These are phyloP conservation scores for Natrix natrix DNA, from an alignment of 2,797 vertebrate genomes.

Conservation along the genomic window DNA sequence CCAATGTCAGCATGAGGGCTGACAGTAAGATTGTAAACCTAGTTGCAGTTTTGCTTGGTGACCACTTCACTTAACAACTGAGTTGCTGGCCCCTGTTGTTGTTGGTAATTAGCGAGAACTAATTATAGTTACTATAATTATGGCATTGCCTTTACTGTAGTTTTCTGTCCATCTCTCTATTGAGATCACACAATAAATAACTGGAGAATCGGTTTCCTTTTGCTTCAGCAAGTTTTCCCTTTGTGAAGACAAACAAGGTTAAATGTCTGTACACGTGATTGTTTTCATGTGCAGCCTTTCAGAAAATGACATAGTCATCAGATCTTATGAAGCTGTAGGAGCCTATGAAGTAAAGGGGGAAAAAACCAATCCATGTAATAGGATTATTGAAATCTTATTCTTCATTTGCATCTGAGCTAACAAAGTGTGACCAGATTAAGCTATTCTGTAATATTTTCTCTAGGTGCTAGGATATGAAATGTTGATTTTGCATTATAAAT, in stretches of 20 bases:
- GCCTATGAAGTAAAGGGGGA: neutral
- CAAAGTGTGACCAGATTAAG: neutral
- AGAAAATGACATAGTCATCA: slow-evolving; percentile 6
- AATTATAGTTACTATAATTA: neutral
- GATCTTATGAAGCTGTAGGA: neutral
- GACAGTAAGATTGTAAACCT: neutral
- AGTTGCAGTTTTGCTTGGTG: neutral
- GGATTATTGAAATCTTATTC: slow-evolving; percentile 1
- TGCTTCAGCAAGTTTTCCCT: neutral
- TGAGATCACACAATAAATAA: neutral
- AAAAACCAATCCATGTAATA: neutral
- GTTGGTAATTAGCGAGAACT: neutral
- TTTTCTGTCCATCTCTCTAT: neutral
- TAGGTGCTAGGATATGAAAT: neutral
- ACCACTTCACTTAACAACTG: neutral
- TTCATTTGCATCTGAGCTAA: slow-evolving; percentile 6
- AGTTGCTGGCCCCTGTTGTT: neutral
- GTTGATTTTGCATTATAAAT: slow-evolving; percentile 2
- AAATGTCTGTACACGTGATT: neutral
- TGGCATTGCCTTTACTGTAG: neutral
- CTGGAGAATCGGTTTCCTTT: neutral
- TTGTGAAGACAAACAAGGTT: neutral
- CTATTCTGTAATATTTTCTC: neutral
- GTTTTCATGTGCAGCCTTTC: slow-evolving; percentile 10
- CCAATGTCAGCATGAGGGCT: too few species aligned